Conservation (phyloP, 1,140 invertebrate genomes). For the Babylonia areolata region DNA sequence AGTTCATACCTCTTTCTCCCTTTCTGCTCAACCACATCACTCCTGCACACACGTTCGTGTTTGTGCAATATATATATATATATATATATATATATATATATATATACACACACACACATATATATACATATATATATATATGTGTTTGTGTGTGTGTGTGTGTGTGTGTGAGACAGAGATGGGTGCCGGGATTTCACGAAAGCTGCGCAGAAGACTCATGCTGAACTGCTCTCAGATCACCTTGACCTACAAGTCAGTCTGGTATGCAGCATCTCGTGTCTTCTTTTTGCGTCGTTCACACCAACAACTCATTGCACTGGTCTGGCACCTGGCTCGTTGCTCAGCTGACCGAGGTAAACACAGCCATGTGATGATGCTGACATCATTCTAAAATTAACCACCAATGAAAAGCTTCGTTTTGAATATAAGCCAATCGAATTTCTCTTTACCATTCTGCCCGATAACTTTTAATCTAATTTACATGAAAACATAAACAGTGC, state of each 20-base stretch:
- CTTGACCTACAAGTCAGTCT: background rate
- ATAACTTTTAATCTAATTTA: constrained; percentile 47
- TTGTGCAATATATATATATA: constrained; percentile 4
- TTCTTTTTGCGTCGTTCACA: constrained; percentile 25
- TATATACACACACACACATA: background rate
- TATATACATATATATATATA: background rate
- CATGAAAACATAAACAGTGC: constrained; percentile 68
- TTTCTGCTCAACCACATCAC: background rate
- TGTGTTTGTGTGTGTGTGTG: constrained; percentile 1
- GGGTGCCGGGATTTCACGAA: background rate
- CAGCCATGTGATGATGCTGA: constrained; percentile 53
- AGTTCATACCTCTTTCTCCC: too few relatives aligned
- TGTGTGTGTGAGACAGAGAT: constrained; percentile 4
- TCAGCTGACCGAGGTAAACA: constrained; percentile 66
- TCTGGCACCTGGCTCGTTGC: background rate
- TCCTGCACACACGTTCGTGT: background rate
- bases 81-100: background rate
- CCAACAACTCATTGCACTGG: background rate
- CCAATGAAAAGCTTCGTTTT: constrained; percentile 45
- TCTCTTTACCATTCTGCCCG: constrained; percentile 38
- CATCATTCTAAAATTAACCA: constrained; percentile 36
- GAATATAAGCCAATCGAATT: constrained; percentile 42
- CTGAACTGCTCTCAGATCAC: background rate
- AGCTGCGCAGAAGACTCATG: too few relatives aligned
- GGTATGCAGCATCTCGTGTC: background rate